phyloP scores from a whole-genome alignment of 2,797 vertebrate genomes.

The Lithobates sylvaticus region DNA sequence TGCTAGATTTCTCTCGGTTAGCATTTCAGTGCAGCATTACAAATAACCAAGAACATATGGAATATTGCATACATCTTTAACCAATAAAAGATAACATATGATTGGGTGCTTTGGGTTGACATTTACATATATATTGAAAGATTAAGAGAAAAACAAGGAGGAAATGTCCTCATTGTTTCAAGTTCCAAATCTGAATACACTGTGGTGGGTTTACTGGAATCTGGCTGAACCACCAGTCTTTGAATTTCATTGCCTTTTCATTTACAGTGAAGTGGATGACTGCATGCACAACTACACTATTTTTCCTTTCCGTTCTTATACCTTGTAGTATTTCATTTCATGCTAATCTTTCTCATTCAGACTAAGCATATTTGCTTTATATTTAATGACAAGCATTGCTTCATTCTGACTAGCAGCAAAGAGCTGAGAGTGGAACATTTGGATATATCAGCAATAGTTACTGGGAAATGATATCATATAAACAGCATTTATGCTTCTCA shows the following conservation, averaged over 20 bases:
- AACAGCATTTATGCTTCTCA: slow-evolving; percentile 70
- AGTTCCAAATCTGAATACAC: background rate
- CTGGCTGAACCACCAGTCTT: background rate
- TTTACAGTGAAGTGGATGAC: slow-evolving; percentile 35
- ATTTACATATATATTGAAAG: background rate
- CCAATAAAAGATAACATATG: too few species aligned
- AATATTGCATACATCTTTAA: too few species aligned
- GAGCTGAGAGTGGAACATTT: slow-evolving; percentile 65
- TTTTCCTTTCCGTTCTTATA: slow-evolving; percentile 48
- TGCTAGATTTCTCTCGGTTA: too few species aligned
- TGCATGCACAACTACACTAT: slow-evolving; percentile 54
- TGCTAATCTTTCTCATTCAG: slow-evolving; percentile 65
- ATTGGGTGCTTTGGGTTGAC: too few species aligned
- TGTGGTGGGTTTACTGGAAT: background rate
- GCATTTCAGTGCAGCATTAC: too few species aligned
- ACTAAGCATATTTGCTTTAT: slow-evolving; percentile 65
- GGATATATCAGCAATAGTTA: slow-evolving; percentile 71
- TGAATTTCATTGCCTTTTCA: background rate
- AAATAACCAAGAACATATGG: too few species aligned
- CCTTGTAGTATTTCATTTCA: slow-evolving; percentile 62
- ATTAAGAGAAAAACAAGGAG: background rate
- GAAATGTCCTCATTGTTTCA: background rate
- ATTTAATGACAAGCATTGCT: slow-evolving; percentile 66
- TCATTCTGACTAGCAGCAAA: slow-evolving; percentile 70
- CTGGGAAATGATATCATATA: slow-evolving; percentile 69